A percentile compares a stretch with the other conserved stretches of the same genome.
Conservation (phyloP, 2,888 invertebrate genomes). For the Ormia ochracea region DNA sequence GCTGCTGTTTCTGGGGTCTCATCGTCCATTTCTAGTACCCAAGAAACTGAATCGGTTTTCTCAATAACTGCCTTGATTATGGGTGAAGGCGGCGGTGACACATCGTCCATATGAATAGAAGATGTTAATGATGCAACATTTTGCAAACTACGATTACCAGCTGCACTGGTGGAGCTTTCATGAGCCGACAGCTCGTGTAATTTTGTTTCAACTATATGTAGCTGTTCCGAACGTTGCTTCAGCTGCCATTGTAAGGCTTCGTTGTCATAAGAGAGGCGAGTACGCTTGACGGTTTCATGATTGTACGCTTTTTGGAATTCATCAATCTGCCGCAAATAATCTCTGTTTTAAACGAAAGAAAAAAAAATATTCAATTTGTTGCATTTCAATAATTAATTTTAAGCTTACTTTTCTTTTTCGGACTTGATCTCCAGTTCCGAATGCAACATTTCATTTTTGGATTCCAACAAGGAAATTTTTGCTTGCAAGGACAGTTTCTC, state of each 20-base stretch:
- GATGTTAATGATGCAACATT: constrained; percentile 56
- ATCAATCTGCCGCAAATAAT: constrained; percentile 83
- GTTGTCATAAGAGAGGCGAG: constrained; percentile 87
- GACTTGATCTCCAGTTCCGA: constrained; percentile 81
- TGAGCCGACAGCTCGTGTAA: constrained; percentile 70
- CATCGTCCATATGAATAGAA: constrained; percentile 59
- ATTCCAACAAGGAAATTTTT: constrained; percentile 85
- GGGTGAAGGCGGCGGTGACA: constrained; percentile 82
- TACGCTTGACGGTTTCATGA: constrained; percentile 87
- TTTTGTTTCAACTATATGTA: constrained; percentile 71
- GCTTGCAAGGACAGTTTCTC: constrained; percentile 84
- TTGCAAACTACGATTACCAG: constrained; percentile 62
- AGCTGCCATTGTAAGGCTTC: constrained; percentile 93
- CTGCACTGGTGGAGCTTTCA: constrained; percentile 57
- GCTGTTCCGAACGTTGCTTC: constrained; percentile 87
- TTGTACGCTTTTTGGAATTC: constrained; percentile 84
- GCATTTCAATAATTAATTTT: neutral
- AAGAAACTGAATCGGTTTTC: constrained; percentile 90
- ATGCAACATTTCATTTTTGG: constrained; percentile 91
- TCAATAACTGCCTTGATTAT: constrained; percentile 90
- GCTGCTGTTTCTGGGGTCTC: constrained; percentile 85
- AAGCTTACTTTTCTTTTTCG: constrained; percentile 80
- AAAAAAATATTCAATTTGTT: constrained; percentile 4
- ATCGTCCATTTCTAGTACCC: constrained; percentile 87
- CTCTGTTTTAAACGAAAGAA: constrained; percentile 76